Percentiles rank a stretch among this genome's conserved stretches.
These are phyloP conservation scores for Melanophora roralis DNA, from an alignment of 2,888 invertebrate species.

Conservation along the genomic window DNA sequence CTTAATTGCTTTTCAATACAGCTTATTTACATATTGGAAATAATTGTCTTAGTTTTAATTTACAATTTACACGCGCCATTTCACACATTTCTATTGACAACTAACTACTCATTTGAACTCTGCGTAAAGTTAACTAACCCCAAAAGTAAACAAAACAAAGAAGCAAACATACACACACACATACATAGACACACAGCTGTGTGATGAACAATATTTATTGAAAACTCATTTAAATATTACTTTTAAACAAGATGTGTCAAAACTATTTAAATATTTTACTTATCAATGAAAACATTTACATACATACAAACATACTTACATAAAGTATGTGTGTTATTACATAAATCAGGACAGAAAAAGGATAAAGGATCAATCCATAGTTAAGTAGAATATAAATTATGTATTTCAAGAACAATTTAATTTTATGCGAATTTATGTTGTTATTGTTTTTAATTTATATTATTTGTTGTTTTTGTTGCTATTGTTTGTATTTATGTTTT, in stretches of 20 bases:
- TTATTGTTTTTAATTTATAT: slow-evolving; percentile 6
- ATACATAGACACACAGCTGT: background rate
- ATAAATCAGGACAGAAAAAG: background rate
- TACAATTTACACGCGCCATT: slow-evolving; percentile 28
- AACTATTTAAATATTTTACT: slow-evolving; percentile 37
- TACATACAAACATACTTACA: background rate
- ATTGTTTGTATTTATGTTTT: slow-evolving; percentile 41
- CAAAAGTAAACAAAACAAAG: background rate
- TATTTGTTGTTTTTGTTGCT: slow-evolving; percentile 9
- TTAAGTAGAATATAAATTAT: background rate
- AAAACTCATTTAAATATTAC: slow-evolving; percentile 12
- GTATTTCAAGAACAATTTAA: slow-evolving; percentile 34
- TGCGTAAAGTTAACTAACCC: background rate
- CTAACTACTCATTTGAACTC: background rate
- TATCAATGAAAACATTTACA: slow-evolving; percentile 13
- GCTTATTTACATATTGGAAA: slow-evolving; percentile 1
- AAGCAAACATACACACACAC: background rate
- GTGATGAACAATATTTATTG: background rate
- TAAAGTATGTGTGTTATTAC: too few species aligned
- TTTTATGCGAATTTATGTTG: slow-evolving; percentile 33
- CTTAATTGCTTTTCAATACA: background rate
- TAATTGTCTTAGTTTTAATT: background rate
- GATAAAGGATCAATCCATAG: slow-evolving; percentile 24
- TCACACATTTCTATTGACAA: background rate
- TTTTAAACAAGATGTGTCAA: slow-evolving; percentile 29